Conservation (phyloP, 2,113 vertebrate genomes). For the Poeciliopsis prolifica region DNA sequence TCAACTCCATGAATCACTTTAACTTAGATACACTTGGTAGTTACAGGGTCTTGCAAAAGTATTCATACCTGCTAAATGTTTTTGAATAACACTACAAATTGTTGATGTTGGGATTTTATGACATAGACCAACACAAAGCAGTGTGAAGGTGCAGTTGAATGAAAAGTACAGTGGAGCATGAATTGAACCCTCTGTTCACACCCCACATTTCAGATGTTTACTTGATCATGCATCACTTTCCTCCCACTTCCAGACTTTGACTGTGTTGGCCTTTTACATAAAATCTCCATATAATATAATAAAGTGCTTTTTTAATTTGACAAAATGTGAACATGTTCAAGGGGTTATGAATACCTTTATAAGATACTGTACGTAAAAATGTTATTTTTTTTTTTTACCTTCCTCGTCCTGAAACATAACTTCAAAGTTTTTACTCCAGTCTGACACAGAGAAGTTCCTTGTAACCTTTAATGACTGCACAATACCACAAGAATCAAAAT, state of each 20-base stretch:
- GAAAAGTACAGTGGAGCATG: neutral
- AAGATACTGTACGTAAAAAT: neutral
- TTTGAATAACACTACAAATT: neutral
- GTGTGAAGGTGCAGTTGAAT: neutral
- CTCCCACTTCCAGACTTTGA: neutral
- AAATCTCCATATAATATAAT: neutral
- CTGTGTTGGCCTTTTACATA: neutral
- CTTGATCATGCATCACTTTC: neutral
- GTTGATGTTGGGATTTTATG: neutral
- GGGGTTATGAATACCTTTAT: neutral
- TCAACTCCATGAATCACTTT: neutral
- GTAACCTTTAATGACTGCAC: slow-evolving; percentile 92
- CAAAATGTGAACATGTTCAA: neutral
- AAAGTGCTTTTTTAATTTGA: neutral
- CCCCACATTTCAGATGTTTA: neutral
- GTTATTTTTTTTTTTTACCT: slow-evolving; percentile 80
- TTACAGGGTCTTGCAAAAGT: neutral
- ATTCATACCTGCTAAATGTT: neutral
- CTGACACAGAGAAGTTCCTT: slow-evolving; percentile 95
- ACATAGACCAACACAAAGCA: neutral
- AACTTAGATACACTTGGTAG: neutral
- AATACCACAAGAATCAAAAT: neutral
- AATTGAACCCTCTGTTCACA: neutral
- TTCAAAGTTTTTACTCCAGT: slow-evolving; percentile 99
- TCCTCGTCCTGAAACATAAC: slow-evolving; percentile 98